Evolutionary conservation across 1,140 invertebrate genomes (phyloP), one percentile per base, ranked within the genome.

Genomic region (Drosophila rufa): DNA sequence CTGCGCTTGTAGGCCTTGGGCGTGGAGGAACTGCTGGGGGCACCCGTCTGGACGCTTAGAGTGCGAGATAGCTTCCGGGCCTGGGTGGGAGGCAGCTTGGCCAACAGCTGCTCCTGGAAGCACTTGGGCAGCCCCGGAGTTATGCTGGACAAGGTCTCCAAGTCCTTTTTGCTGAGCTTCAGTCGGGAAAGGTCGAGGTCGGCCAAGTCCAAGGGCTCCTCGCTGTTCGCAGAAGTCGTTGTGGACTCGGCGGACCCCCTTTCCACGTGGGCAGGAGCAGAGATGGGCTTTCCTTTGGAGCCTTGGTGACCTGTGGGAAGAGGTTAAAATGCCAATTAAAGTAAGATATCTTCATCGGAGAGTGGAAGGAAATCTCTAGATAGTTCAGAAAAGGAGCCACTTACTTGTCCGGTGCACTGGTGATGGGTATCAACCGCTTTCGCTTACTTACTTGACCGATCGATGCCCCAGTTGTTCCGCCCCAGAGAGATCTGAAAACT

Each of bases 121-220:
- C 95, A 94, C 74, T 94, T 94, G 46, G 95, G 95, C 75, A 95
- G 91, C 57, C 94, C 95, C 9, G 95, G 95, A 55, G 95, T 95
- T 48, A 96, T 94, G 74, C 94, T 95, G 7, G 95, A 95, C 80
- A 96, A 91, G 64, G 95, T 95, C 76, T 94, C 94, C 75, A 95
- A 93, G 93, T 96, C 95, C 81, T 94, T 94, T 92, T 95, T 95
- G 70, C 94, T 95, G 27, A 96, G 93, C 90, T 95, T 94, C 74
- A 96, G 93, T 71, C 95, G 94, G 80, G 94, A 95, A 65, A 96
- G 86, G 92, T 95, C 95, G 75, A 95, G 92, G 81, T 95, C 95
- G 43, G 94, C 94, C 87, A 95, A 93, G 92, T 95, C 95, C 73
- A 95, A 91, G 47, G 94, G 94, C 87, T 94, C 94, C 76, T 94